Evolutionary conservation across 2,797 vertebrate species (phyloP).

Genomic region (Acrossocheilus wenchowensis): DNA sequence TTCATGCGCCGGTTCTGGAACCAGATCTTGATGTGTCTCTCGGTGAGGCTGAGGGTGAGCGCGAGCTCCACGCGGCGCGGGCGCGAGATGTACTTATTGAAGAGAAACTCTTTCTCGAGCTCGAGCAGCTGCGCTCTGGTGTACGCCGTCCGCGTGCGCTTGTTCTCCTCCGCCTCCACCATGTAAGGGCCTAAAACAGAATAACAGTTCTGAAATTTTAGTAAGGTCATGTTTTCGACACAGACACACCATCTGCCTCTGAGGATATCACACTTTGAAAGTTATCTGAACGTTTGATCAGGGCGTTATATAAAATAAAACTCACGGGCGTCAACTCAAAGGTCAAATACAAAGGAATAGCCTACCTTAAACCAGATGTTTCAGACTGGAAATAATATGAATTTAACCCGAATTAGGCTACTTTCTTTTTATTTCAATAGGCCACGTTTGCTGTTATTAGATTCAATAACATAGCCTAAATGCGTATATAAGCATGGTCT

Average conservation of each 20-base stretch:
- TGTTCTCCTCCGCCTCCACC: conserved; percentile 92
- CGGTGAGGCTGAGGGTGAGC: conserved; percentile 93
- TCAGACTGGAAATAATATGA: neutral
- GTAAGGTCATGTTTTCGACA: neutral
- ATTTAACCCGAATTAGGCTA: neutral
- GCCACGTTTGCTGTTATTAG: neutral
- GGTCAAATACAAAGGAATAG: neutral
- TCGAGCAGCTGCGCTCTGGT: conserved; percentile 95
- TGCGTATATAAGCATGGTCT: neutral
- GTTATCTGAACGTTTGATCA: neutral
- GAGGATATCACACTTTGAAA: neutral
- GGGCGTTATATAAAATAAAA: neutral
- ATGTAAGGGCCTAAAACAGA: conserved; percentile 82
- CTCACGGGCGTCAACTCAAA: neutral
- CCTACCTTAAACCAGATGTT: neutral
- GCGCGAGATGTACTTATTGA: conserved; percentile 97
- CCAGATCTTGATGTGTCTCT: conserved; percentile 98
- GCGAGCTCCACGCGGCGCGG: conserved; percentile 95
- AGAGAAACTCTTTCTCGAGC: conserved; percentile 97
- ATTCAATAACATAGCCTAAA: neutral
- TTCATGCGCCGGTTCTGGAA: conserved; percentile 97
- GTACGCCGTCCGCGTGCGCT: conserved; percentile 95
- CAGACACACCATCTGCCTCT: neutral
- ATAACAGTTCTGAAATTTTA: neutral
- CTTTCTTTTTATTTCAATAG: neutral